Conservation (phyloP, 2,113 vertebrate genomes). For the Hoplias malabaricus region DNA sequence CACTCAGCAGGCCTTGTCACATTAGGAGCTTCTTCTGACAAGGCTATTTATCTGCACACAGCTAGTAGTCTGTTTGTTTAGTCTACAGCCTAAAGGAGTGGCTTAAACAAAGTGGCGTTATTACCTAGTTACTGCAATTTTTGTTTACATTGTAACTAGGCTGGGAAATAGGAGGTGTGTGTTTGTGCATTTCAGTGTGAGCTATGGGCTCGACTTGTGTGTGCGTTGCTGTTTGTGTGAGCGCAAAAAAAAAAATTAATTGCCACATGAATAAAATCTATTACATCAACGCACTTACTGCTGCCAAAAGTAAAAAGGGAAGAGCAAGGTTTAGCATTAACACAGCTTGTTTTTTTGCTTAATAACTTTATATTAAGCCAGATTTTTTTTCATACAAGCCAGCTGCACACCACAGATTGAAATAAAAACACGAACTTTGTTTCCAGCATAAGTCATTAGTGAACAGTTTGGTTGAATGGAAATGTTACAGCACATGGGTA, state of each 20-base stretch:
- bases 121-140: conserved; percentile 25
- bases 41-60: conserved; percentile 25
- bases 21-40: conserved; percentile 26
- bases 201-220: conserved; percentile 1
- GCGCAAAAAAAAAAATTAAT: background rate
- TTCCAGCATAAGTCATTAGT: no score
- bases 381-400: no score
- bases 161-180: conserved; percentile 11
- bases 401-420: no score
- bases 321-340: no score
- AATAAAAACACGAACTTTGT: no score
- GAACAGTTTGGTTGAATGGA: no score
- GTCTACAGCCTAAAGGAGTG: conserved; percentile 44
- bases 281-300: no score
- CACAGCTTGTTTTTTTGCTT: no score
- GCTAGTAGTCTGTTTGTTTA: conserved; percentile 48
- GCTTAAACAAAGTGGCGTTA: conserved; percentile 29
- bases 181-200: conserved; percentile 14
- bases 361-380: no score
- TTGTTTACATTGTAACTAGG: conserved; percentile 28
- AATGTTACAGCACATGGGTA: no score
- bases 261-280: no score
- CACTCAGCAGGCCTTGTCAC: conserved; percentile 47
- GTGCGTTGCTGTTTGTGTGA: conserved; percentile 12
- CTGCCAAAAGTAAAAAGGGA: no score